Base-by-base conservation (phyloP, 2,113 vertebrate genomes). In the Myotis brandtii region DNA sequence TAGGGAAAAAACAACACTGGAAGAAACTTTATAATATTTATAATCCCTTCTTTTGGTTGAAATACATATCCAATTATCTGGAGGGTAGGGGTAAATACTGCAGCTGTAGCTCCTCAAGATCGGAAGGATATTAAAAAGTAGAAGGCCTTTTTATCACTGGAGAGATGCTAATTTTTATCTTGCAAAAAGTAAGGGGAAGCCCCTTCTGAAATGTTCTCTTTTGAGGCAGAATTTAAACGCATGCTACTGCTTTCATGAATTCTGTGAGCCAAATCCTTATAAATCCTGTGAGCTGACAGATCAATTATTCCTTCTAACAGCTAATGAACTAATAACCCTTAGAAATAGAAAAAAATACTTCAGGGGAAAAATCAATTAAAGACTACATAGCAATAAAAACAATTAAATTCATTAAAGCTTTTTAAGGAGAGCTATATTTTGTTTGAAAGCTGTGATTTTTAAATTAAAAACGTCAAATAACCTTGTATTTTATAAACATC, bases 111-210 rank as follows among this genome's bases (percentile, higher is more conserved):
- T 59, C 75, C 56, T n/a, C 66, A 76, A 66, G 32, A 67, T 37
- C 4, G 34, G 18, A 48, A 87, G 48, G 56, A 80, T 27, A 59
- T 97, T 95, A 54, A 87, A 97, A 86, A 69, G 72, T 2, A n/a
- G 16, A 11, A 40, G 37, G 13, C 1, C 88, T 89, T 94, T 93
- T 94, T 54, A 92, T 86, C 85, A 76, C 73, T 64, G 72, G 48
- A 86, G 82, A 92, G 77, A 93, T 91, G 92, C 91, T 96, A 96
- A 96, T 96, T 97, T 97, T 97, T 97, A 97, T 96, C 96, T 97
- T 92, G 54, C 82, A 86, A 73, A 80, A 96, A 75, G 82, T 92
- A 89, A 93, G 37, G 84, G 89, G 90, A 95, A 95, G 75, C 37
- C 88, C 83, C 79, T 92, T 92, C 95, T 86, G 94, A 94, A 91